Percentiles rank a stretch among this genome's conserved stretches.
Evolutionary conservation across 23 tunicate genomes (phyloP).

Genomic region (Ascidia mentula): DNA sequence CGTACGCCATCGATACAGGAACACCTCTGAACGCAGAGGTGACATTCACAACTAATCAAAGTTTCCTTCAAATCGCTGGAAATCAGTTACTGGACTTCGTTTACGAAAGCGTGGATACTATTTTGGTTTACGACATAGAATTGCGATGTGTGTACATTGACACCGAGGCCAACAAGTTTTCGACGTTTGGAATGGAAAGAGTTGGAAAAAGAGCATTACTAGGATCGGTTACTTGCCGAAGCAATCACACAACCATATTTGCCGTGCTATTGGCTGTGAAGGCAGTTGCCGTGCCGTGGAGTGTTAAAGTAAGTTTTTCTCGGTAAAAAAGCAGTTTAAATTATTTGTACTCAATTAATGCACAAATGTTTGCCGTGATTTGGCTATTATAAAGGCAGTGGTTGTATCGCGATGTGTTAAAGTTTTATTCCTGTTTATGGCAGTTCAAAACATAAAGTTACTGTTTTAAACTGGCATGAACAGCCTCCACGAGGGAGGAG

Average conservation of each 20-base stretch:
- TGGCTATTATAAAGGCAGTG: too few relatives aligned
- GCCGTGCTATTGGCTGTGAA: not conserved
- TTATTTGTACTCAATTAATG: too few relatives aligned
- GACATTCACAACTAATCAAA: not conserved
- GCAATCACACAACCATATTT: constrained; percentile 2
- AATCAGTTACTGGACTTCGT: not conserved
- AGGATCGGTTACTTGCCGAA: not conserved
- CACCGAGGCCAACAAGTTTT: not conserved
- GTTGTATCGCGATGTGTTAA: too few relatives aligned
- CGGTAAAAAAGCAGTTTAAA: too few relatives aligned
- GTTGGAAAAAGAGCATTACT: not conserved
- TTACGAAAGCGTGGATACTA: not conserved
- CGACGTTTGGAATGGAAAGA: not conserved
- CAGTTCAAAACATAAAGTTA: too few relatives aligned
- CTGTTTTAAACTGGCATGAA: too few relatives aligned
- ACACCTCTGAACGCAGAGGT: not conserved
- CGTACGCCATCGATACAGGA: not conserved
- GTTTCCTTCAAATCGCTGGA: not conserved
- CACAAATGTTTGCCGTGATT: too few relatives aligned
- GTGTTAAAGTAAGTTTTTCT: not conserved
- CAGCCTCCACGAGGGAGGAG: too few relatives aligned
- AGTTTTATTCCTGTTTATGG: too few relatives aligned
- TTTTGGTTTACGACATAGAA: not conserved
- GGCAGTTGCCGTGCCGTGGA: not conserved
- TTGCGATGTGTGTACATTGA: not conserved